These are phyloP conservation scores for Brienomyrus longianalis DNA, from an alignment of 2,113 vertebrate genomes.

Conservation along the genomic window DNA sequence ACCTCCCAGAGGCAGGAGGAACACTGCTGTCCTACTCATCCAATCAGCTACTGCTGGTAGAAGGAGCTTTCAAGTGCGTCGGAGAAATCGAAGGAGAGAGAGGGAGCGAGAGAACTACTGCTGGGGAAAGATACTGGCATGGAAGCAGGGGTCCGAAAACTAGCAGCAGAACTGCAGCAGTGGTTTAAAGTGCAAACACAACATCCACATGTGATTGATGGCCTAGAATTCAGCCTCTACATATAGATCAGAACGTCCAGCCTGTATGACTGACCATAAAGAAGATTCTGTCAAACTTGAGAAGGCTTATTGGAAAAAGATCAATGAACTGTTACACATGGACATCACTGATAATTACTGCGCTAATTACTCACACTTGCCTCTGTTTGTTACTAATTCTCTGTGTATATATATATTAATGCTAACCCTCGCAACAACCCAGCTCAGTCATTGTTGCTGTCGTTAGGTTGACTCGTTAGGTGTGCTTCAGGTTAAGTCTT, in stretches of 20 bases:
- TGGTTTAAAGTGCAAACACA: not conserved
- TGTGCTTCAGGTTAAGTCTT: no score
- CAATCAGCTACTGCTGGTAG: not conserved
- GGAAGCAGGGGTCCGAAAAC: not conserved
- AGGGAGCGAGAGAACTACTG: not conserved
- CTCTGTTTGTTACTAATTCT: no score
- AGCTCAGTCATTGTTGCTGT: no score
- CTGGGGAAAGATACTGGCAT: not conserved
- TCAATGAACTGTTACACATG: not conserved
- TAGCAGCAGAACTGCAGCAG: not conserved
- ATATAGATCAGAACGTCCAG: not conserved
- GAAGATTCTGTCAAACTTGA: not conserved
- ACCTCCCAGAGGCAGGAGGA: not conserved
- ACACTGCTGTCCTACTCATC: not conserved
- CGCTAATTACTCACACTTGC: not conserved
- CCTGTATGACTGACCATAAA: not conserved
- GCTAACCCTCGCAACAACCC: no score
- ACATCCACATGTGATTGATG: no score
- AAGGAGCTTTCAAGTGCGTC: not conserved
- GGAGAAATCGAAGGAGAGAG: not conserved
- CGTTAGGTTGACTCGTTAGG: no score
- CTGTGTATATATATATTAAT: no score
- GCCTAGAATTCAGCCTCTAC: not conserved
- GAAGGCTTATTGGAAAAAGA: not conserved
- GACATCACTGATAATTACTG: not conserved